Evolutionary conservation across 1,140 invertebrate species (phyloP).

Genomic region (Leptinotarsa undecemlineata): DNA sequence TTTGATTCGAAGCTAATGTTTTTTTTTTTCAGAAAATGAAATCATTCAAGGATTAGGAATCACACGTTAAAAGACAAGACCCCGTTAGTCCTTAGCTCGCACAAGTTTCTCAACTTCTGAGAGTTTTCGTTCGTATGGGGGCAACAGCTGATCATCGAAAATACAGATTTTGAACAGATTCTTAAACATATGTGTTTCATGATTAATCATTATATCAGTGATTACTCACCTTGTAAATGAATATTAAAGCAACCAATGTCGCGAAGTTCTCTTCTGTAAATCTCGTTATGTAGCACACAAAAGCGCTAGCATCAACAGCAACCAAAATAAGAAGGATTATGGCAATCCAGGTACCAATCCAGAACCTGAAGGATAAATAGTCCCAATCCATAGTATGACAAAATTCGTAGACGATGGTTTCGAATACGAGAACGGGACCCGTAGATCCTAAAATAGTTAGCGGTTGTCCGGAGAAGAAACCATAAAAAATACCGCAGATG

Average conservation of each 20-base stretch:
- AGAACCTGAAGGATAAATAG: constrained; percentile 89
- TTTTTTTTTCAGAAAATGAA: too few species aligned
- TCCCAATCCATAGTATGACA: constrained; percentile 84
- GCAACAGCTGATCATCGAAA: too few species aligned
- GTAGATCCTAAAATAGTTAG: constrained; percentile 97
- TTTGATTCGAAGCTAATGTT: too few species aligned
- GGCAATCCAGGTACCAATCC: constrained; percentile 94
- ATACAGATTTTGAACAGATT: too few species aligned
- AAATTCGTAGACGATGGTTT: constrained; percentile 95
- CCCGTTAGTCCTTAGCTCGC: too few species aligned
- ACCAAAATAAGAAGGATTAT: constrained; percentile 87
- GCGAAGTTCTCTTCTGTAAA: constrained; percentile 99
- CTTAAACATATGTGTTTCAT: too few species aligned
- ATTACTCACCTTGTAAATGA: constrained; percentile 88
- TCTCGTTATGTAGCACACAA: constrained; percentile 98
- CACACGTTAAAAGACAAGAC: too few species aligned
- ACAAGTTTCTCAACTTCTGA: too few species aligned
- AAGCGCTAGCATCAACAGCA: constrained; percentile 92
- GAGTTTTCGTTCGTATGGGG: too few species aligned
- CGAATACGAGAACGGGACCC: constrained; percentile 97
- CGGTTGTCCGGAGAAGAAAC: constrained; percentile 96
- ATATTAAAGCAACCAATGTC: constrained; percentile 97
- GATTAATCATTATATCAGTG: too few species aligned
- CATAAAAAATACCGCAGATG: constrained; percentile 93
- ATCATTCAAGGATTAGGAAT: too few species aligned